Evolutionary conservation across 1,140 invertebrate genomes (phyloP).

Genomic region (Atta cephalotes): DNA sequence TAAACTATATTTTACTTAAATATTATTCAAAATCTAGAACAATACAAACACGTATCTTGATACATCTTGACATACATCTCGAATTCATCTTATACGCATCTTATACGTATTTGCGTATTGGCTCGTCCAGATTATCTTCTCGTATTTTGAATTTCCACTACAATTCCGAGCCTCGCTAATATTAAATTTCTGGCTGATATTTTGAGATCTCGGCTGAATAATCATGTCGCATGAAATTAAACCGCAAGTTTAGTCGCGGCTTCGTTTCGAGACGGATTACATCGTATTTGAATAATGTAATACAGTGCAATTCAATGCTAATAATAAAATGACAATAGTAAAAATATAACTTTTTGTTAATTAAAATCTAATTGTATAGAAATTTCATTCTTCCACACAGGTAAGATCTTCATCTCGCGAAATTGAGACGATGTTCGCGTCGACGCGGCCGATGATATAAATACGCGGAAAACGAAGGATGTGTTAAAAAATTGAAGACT

Average conservation of each 20-base stretch:
- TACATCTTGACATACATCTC: not conserved
- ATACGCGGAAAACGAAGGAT: not conserved
- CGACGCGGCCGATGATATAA: not conserved
- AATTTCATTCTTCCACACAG: not conserved
- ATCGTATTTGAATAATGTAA: not conserved
- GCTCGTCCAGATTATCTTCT: conserved; percentile 34
- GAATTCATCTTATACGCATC: not conserved
- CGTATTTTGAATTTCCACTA: conserved; percentile 59
- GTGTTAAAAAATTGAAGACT: conserved; percentile 50
- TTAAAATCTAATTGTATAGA: not conserved
- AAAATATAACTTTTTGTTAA: not conserved
- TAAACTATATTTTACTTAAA: conserved; percentile 4
- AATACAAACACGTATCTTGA: not conserved
- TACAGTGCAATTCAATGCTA: not conserved
- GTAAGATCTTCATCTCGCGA: conserved; percentile 18
- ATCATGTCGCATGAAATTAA: conserved; percentile 61
- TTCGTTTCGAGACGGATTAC: conserved; percentile 9
- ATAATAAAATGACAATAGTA: not conserved
- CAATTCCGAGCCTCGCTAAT: conserved; percentile 54
- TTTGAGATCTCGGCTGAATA: conserved; percentile 47
- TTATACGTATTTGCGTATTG: conserved; percentile 27
- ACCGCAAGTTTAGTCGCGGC: conserved; percentile 6
- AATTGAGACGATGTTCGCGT: conserved; percentile 20
- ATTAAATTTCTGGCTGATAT: conserved; percentile 61
- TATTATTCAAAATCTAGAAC: conserved; percentile 12